phyloP scores from a whole-genome alignment of 2,888 invertebrate species.

The Serripes groenlandicus region DNA sequence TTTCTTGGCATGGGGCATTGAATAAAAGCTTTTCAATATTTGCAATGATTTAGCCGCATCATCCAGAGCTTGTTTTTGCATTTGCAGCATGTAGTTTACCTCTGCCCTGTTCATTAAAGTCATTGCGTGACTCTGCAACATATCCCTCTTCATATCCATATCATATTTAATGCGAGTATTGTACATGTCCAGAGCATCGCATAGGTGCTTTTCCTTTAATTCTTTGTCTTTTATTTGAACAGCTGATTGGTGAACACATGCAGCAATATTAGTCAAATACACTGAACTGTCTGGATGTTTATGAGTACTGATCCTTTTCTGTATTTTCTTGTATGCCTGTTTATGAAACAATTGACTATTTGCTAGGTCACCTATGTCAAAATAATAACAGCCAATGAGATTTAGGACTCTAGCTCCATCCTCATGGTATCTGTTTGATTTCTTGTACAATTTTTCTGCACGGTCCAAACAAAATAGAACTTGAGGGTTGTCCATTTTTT shows the following conservation, averaged over 20 bases:
- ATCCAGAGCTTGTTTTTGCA: constrained; percentile 22
- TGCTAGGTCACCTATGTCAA: constrained; percentile 10
- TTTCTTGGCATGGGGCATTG: constrained; percentile 32
- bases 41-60: constrained; percentile 29
- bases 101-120: constrained; percentile 30
- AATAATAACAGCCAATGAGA: constrained; percentile 34
- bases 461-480: not conserved
- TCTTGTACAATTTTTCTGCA: not conserved
- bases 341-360: constrained; percentile 25
- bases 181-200: constrained; percentile 20
- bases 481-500: not conserved
- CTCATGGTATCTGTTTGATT: not conserved
- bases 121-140: not conserved
- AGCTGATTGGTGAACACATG: constrained; percentile 39
- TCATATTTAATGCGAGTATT: constrained; percentile 13
- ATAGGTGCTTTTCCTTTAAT: constrained; percentile 4
- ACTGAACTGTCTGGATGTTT: constrained; percentile 19
- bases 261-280: constrained; percentile 44
- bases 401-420: constrained; percentile 22
- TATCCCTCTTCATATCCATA: constrained; percentile 16
- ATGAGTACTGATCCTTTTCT: not conserved
- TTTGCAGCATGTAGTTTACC: constrained; percentile 13
- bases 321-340: constrained; percentile 12
- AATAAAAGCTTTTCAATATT: constrained; percentile 25
- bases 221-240: not conserved